These are phyloP conservation scores for Periophthalmus magnuspinnatus DNA, from an alignment of 2,797 vertebrate genomes.

Conservation along the genomic window DNA sequence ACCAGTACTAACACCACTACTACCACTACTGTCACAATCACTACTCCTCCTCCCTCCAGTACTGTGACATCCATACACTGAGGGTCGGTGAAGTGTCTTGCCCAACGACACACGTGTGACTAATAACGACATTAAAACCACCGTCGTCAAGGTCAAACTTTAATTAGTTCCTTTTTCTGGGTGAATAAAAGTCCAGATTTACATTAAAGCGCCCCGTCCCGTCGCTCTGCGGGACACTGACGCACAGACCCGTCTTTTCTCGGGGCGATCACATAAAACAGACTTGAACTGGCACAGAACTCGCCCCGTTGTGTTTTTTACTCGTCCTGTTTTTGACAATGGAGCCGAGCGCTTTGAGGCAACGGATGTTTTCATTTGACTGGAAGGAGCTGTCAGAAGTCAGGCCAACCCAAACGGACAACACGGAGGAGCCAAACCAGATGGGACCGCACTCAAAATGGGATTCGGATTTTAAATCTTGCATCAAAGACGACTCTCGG, in stretches of 20 bases:
- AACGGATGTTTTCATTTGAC: conserved; percentile 7
- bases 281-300: conserved; percentile 3
- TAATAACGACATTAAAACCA: too few species aligned
- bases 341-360: conserved; percentile 10
- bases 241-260: too few species aligned
- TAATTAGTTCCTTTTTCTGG: not conserved
- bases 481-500: conserved; percentile 1
- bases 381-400: conserved; percentile 15
- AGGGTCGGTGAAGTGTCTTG: not conserved
- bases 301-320: not conserved
- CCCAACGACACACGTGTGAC: not conserved
- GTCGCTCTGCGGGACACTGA: not conserved
- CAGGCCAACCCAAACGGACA: conserved; percentile 14
- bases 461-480: conserved; percentile 1
- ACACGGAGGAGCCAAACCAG: conserved; percentile 4
- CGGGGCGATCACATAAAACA: not conserved
- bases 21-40: too few species aligned
- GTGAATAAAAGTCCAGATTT: not conserved
- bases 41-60: not conserved
- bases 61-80: not conserved
- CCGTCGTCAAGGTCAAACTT: not conserved
- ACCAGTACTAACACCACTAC: too few species aligned
- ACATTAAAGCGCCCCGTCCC: not conserved
- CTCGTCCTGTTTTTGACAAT: conserved; percentile 4
- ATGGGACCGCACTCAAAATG: conserved; percentile 7